Evolutionary conservation across 1,140 invertebrate species (phyloP).

Genomic region (Agraylea sexmaculata): DNA sequence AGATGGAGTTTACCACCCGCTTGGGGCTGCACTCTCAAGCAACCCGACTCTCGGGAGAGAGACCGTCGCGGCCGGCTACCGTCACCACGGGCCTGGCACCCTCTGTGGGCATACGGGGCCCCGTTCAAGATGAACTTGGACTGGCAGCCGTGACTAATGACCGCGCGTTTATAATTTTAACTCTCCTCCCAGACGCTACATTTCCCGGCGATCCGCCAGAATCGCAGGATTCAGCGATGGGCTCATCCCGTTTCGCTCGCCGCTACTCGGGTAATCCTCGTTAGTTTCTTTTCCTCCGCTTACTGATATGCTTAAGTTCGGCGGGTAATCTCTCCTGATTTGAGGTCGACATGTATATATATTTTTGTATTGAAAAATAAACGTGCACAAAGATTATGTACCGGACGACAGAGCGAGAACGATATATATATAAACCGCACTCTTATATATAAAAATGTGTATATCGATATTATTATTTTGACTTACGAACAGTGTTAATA

Average conservation of each 20-base stretch:
- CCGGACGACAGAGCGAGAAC: background rate
- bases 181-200: constrained; percentile 55
- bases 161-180: constrained; percentile 19
- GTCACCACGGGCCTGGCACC: constrained; percentile 58
- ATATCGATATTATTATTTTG: too few species aligned
- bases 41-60: constrained; percentile 65
- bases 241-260: constrained; percentile 74
- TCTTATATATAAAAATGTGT: too few species aligned
- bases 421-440: too few species aligned
- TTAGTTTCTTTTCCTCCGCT: constrained; percentile 90
- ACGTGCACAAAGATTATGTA: background rate
- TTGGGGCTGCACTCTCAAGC: constrained; percentile 78
- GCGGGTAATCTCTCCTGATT: constrained; percentile 61
- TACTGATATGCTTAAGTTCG: constrained; percentile 82
- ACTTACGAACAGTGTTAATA: too few species aligned
- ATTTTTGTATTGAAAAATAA: constrained; percentile 5
- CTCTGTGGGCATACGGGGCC: constrained; percentile 54
- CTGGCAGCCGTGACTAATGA: constrained; percentile 24
- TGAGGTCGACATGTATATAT: constrained; percentile 43
- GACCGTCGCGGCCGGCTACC: constrained; percentile 38
- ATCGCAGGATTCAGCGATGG: constrained; percentile 45
- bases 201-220: constrained; percentile 38
- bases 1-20: constrained; percentile 73
- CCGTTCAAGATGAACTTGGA: constrained; percentile 59
- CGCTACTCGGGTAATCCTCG: constrained; percentile 76